Evolutionary conservation across 2,797 vertebrate genomes (phyloP).

Genomic region (Alosa sapidissima): DNA sequence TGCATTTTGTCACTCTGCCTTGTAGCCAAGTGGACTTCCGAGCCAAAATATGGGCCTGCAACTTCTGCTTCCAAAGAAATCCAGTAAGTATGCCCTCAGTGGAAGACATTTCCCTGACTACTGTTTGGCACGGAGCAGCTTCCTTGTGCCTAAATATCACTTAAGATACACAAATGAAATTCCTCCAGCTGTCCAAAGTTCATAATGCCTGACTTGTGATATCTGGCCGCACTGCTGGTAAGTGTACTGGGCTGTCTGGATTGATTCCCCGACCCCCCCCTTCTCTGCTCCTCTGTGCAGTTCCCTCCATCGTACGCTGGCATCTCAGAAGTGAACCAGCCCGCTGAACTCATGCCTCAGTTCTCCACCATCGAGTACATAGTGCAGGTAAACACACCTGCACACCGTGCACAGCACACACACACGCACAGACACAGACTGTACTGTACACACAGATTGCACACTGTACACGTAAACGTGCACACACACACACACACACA

Average conservation of each 20-base stretch:
- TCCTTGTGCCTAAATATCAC: too few species aligned
- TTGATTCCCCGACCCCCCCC: background rate
- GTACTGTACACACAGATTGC: constrained; percentile 29
- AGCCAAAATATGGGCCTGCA: constrained; percentile 97
- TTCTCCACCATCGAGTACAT: constrained; percentile 98
- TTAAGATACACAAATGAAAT: background rate
- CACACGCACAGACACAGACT: constrained; percentile 20
- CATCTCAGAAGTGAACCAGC: constrained; percentile 94
- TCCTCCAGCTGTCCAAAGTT: background rate
- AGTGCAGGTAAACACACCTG: constrained; percentile 84
- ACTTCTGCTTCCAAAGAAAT: constrained; percentile 98
- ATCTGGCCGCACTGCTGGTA: background rate
- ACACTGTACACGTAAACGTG: too few species aligned
- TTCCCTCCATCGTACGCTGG: constrained; percentile 93
- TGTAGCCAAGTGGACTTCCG: constrained; percentile 93
- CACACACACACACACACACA: background rate
- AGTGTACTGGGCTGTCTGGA: background rate
- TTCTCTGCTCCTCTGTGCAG: constrained; percentile 60
- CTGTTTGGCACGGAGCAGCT: background rate
- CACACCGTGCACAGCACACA: background rate
- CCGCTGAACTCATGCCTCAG: constrained; percentile 95
- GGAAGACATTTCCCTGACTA: background rate
- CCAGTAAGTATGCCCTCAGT: constrained; percentile 74
- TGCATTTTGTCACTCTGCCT: constrained; percentile 26
- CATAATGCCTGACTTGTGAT: background rate